A percentile compares a stretch with the other conserved stretches of the same genome.
Conservation (phyloP, 2,888 invertebrate genomes). For the Apotomis turbidana region DNA sequence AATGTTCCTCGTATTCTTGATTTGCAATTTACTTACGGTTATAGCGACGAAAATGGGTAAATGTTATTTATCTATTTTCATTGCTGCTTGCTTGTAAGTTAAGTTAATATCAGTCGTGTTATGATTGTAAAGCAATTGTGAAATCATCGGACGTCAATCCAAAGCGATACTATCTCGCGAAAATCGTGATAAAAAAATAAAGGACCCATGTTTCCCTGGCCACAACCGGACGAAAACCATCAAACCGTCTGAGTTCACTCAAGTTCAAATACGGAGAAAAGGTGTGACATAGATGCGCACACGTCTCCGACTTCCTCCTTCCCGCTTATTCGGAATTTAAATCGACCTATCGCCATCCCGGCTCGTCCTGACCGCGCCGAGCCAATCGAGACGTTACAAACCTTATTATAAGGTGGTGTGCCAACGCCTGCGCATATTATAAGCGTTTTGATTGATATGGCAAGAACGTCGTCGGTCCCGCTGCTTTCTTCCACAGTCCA, state of each 20-base stretch:
- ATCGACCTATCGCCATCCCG: constrained; percentile 76
- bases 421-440: constrained; percentile 63
- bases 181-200: constrained; percentile 24
- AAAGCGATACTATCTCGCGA: constrained; percentile 13
- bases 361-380: constrained; percentile 15
- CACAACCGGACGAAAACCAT: constrained; percentile 31
- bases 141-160: constrained; percentile 3
- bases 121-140: neutral
- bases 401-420: constrained; percentile 22
- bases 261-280: constrained; percentile 81
- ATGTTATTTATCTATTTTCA: too few species aligned
- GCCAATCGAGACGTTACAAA: constrained; percentile 35
- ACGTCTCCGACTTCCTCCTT: constrained; percentile 79
- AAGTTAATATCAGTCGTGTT: too few species aligned
- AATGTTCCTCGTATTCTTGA: too few species aligned
- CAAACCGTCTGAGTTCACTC: constrained; percentile 66
- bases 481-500: constrained; percentile 80
- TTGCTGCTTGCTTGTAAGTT: too few species aligned
- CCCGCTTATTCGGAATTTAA: constrained; percentile 82
- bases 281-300: constrained; percentile 78
- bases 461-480: constrained; percentile 73
- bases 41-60: too few species aligned
- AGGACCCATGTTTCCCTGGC: constrained; percentile 24
- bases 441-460: constrained; percentile 80
- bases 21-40: too few species aligned